A percentile compares a stretch with the other conserved stretches of the same genome.
Conservation (phyloP, 1,140 invertebrate genomes). For the Stenopsyche tienmushanensis region DNA sequence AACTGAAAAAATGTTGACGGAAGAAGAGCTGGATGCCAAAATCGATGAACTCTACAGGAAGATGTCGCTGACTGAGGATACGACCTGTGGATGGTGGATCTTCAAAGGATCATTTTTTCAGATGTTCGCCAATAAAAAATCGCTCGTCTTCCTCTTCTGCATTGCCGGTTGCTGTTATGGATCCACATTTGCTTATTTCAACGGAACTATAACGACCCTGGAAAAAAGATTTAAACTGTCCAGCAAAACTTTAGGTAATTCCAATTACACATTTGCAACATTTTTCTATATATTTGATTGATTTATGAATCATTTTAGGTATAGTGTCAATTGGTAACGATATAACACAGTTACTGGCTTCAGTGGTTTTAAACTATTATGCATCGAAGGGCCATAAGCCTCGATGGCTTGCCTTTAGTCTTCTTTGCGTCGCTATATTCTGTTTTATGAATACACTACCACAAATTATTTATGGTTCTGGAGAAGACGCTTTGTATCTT, state of each 20-base stretch:
- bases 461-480: slow-evolving; percentile 71
- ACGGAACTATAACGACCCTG: slow-evolving; percentile 74
- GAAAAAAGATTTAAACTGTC: slow-evolving; percentile 81
- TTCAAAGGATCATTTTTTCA: slow-evolving; percentile 58
- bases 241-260: slow-evolving; percentile 67
- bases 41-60: slow-evolving; percentile 57
- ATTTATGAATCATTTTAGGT: slow-evolving; percentile 47
- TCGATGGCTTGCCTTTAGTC: slow-evolving; percentile 69
- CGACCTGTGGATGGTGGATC: slow-evolving; percentile 43
- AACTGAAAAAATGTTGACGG: neutral
- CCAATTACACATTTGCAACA: neutral
- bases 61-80: slow-evolving; percentile 61
- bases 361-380: slow-evolving; percentile 65
- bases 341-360: slow-evolving; percentile 59
- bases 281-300: neutral
- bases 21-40: slow-evolving; percentile 39
- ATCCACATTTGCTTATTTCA: slow-evolving; percentile 73
- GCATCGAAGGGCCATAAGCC: slow-evolving; percentile 67
- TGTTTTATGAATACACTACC: slow-evolving; percentile 70
- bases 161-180: slow-evolving; percentile 70
- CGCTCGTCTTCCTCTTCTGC: slow-evolving; percentile 71
- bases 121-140: slow-evolving; percentile 70
- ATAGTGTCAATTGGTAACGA: slow-evolving; percentile 73
- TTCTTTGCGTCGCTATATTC: slow-evolving; percentile 67
- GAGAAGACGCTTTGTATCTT: slow-evolving; percentile 61